Base-by-base conservation (phyloP, 2,113 vertebrate species). In the Tyrannus savana region DNA sequence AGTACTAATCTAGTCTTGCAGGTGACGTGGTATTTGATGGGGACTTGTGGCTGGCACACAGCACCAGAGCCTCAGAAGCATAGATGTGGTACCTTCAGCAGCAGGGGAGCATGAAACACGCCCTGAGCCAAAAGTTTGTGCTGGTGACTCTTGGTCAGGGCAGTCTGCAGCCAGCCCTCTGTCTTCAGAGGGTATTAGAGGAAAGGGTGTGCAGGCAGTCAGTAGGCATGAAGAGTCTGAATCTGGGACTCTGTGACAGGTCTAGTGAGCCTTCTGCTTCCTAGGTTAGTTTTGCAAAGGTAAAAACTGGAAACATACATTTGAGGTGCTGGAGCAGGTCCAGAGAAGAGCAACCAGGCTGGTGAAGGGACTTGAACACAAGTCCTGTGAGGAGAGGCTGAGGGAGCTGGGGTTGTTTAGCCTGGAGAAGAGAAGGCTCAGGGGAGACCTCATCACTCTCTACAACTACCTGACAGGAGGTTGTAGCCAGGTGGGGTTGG, bases 21-120 rank as follows among this genome's bases (percentile, higher is more conserved):
- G 82, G 67, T 69, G 76, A 8, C 0, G 0, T n/a, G 37, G n/a
- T 37, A 6, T 60, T 62, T 5, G 0, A 6, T 0, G 17, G 11
- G 21, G 33, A 14, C 49, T 86, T 4, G 3, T 0, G 0, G 35
- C 52, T 72, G 64, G 25, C 71, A 30, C 4, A 0, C 25, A 46
- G 64, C 82, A 6, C 64, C 0, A 0, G 30, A 66, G 30, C 50
- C 41, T 56, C 41, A 10, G 68, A 37, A 66, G n/a, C 49, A 44
- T 2, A 47, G 49, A 50, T 50, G 42, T 0, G 1, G 52, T 79
- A 56, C 52, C 56, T 63, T 82, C 47, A 50, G 56, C 62, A 56
- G 28, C 66, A 75, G 33, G 28, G 71, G 4, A 82, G 37, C 9
- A 4, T 41, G 35, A 50, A 50, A 46, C 0, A 0, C 31, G 19